Evolutionary conservation across 2,888 invertebrate species (phyloP), one percentile per base, ranked within the genome.

Genomic region (Amiota minor): DNA sequence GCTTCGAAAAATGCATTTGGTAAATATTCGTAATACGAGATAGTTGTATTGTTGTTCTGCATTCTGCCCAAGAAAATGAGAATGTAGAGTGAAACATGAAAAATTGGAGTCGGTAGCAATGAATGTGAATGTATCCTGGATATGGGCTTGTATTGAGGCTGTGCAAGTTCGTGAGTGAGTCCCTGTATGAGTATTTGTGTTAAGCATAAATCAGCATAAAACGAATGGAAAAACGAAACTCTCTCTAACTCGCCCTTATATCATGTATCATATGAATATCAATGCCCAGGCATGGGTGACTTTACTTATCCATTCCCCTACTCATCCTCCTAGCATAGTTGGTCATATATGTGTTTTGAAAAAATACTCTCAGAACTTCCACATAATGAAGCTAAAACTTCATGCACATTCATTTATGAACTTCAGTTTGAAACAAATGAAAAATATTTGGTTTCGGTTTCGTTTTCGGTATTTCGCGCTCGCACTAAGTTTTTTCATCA

Each of bases 351-450:
- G 2, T 35, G 35, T 35, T 8, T 6, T 35, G 35, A 35, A 35
- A 3, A 23, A 23, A 23, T n/a, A n/a, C n/a, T n/a, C n/a, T n/a
- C n/a, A n/a, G n/a, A n/a, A n/a, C n/a, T n/a, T n/a, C n/a, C n/a
- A n/a, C n/a, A n/a, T 35, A 35, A 4, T 35, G 6, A 35, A 35
- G 35, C 23, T 3, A 23, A 45, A 62, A 35, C 16, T 45, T 62
- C 45, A 35, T 59, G 20, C 59, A 20, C 62, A 62, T 62, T 62
- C 45, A 62, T 62, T 62, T 62, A 62, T 62, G 62, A 62, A 62
- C 62, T 62, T 62, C 45, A 35, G 62, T 62, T 35, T 62, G 11
- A 62, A 62, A 62, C 62, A 62, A 62, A 62, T 62, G 62, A 35
- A 62, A 45, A 62, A 62, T 35, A 14, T 62, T 62, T 53, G 53